A percentile compares a stretch with the other conserved stretches of the same genome.
phyloP scores from a whole-genome alignment of 1,140 invertebrate genomes.

The Hycleus phaleratus region DNA sequence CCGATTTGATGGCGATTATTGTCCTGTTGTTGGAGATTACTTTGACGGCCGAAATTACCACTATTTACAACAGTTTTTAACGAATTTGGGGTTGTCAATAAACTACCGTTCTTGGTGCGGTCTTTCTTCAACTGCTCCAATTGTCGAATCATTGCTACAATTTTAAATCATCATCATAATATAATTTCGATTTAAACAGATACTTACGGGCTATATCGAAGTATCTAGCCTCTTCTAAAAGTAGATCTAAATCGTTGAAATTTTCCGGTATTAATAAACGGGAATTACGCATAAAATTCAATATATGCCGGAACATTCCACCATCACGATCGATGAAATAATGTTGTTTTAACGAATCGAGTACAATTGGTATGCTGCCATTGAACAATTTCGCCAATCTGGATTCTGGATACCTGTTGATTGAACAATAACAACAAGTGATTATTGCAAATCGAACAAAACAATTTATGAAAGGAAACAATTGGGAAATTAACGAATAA shows the following conservation, averaged over 20 bases:
- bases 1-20: conserved; percentile 17
- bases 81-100: conserved; percentile 34
- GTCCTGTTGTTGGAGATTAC: conserved; percentile 22
- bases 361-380: conserved; percentile 91
- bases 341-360: conserved; percentile 94
- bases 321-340: conserved; percentile 97
- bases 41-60: conserved; percentile 25
- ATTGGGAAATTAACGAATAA: not conserved
- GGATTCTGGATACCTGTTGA: conserved; percentile 80
- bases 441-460: too few relatives aligned
- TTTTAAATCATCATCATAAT: not conserved
- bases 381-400: conserved; percentile 89
- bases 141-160: conserved; percentile 63
- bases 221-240: conserved; percentile 87
- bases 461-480: too few relatives aligned
- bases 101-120: conserved; percentile 51
- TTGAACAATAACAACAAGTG: conserved; percentile 29
- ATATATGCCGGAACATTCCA: conserved; percentile 90
- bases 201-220: conserved; percentile 85
- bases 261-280: conserved; percentile 78
- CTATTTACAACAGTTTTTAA: conserved; percentile 7
- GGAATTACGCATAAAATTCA: conserved; percentile 92
- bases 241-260: conserved; percentile 79
- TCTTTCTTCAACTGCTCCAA: conserved; percentile 71
- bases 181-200: not conserved